Evolutionary conservation across 2,888 invertebrate genomes (phyloP).

Genomic region (Rotaria magnacalcarata): DNA sequence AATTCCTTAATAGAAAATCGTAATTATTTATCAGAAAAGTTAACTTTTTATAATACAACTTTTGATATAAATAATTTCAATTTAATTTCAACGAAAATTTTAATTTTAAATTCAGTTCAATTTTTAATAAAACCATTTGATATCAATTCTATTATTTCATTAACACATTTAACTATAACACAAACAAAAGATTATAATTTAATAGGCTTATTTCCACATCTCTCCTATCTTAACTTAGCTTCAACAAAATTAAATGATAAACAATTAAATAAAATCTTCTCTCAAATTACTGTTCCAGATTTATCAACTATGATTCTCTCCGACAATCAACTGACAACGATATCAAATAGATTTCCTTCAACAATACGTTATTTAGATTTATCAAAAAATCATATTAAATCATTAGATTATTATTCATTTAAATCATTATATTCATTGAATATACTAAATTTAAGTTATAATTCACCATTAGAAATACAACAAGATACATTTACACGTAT

Average conservation of each 20-base stretch:
- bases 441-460: conserved; percentile 20
- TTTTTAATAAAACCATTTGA: conserved; percentile 15
- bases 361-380: conserved; percentile 33
- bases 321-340: neutral
- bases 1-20: neutral
- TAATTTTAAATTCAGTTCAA: neutral
- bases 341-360: neutral
- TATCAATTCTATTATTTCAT: neutral
- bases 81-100: neutral
- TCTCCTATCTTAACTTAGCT: neutral
- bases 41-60: neutral
- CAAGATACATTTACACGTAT: conserved; percentile 26
- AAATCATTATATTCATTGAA: conserved; percentile 17
- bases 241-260: neutral
- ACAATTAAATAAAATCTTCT: neutral
- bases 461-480: conserved; percentile 17
- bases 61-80: neutral
- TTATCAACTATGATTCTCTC: conserved; percentile 2
- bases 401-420: conserved; percentile 19
- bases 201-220: neutral
- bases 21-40: neutral
- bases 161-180: conserved; percentile 32
- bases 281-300: neutral
- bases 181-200: neutral
- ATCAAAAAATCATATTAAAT: conserved; percentile 20